Percentiles rank a stretch among this genome's conserved stretches.
Conservation (phyloP, 2,888 invertebrate genomes). For the Sepiola atlantica region DNA sequence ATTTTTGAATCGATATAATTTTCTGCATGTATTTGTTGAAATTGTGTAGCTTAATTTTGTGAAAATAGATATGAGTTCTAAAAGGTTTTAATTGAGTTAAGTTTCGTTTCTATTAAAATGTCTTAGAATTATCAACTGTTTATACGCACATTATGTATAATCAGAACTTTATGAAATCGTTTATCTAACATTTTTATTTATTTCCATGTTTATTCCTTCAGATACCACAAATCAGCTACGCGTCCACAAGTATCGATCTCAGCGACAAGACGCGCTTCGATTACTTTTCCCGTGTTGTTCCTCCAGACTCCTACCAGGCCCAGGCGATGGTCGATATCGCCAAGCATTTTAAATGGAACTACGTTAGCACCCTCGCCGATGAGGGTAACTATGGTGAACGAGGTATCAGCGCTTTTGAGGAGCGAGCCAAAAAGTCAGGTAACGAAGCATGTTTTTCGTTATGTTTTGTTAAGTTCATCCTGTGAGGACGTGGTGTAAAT, state of each 20-base stretch:
- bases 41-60: no score
- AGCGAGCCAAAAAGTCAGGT: constrained; percentile 71
- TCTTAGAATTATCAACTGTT: no score
- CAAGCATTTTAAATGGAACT: constrained; percentile 83
- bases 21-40: no score
- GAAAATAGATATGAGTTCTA: no score
- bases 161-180: no score
- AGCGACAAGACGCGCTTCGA: constrained; percentile 84
- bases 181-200: background rate
- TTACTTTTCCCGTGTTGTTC: constrained; percentile 82
- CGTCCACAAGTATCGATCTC: constrained; percentile 83
- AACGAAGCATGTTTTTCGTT: constrained; percentile 40
- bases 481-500: background rate
- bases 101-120: no score
- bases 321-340: constrained; percentile 82
- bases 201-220: constrained; percentile 75
- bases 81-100: no score
- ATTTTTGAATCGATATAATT: no score
- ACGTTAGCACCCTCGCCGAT: constrained; percentile 85
- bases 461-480: no score
- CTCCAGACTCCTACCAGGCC: constrained; percentile 78
- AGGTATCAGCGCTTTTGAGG: constrained; percentile 76
- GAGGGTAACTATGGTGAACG: constrained; percentile 86
- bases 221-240: constrained; percentile 83
- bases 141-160: no score